Percentiles rank a stretch among this genome's conserved stretches.
These are phyloP conservation scores for Hippoglossus stenolepis DNA, from an alignment of 2,113 vertebrate species.

Conservation along the genomic window DNA sequence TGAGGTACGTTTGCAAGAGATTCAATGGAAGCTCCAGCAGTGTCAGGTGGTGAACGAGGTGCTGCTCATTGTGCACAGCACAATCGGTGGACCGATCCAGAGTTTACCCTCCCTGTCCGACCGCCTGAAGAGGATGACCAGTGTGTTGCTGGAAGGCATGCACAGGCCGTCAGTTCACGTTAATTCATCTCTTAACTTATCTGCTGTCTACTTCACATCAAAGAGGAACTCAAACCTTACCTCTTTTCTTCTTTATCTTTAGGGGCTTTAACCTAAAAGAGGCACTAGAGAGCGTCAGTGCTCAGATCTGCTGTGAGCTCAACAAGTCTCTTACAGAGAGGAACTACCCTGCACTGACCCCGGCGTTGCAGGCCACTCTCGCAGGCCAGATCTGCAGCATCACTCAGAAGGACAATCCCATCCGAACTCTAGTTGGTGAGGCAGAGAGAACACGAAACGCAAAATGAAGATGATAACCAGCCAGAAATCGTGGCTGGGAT, in stretches of 20 bases:
- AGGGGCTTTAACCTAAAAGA: constrained; percentile 89
- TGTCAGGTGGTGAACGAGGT: constrained; percentile 88
- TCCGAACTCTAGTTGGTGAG: constrained; percentile 91
- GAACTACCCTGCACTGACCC: constrained; percentile 79
- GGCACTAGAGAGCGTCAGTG: constrained; percentile 84
- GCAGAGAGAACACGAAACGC: neutral
- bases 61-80: constrained; percentile 89
- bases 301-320: constrained; percentile 88
- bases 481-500: neutral
- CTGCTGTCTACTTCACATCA: neutral
- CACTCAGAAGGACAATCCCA: constrained; percentile 86
- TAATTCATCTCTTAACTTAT: neutral
- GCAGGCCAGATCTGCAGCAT: constrained; percentile 89
- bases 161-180: constrained; percentile 85
- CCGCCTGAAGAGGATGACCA: constrained; percentile 87
- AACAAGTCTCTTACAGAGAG: constrained; percentile 88
- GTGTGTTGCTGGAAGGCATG: constrained; percentile 91
- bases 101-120: constrained; percentile 85
- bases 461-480: neutral
- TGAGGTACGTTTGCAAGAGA: constrained; percentile 87
- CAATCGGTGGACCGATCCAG: constrained; percentile 84
- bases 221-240: neutral
- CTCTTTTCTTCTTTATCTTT: constrained; percentile 21
- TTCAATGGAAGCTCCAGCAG: constrained; percentile 87
- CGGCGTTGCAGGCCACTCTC: constrained; percentile 86